Conservation (phyloP, 2,888 invertebrate genomes). For the Sabatieria punctata region DNA sequence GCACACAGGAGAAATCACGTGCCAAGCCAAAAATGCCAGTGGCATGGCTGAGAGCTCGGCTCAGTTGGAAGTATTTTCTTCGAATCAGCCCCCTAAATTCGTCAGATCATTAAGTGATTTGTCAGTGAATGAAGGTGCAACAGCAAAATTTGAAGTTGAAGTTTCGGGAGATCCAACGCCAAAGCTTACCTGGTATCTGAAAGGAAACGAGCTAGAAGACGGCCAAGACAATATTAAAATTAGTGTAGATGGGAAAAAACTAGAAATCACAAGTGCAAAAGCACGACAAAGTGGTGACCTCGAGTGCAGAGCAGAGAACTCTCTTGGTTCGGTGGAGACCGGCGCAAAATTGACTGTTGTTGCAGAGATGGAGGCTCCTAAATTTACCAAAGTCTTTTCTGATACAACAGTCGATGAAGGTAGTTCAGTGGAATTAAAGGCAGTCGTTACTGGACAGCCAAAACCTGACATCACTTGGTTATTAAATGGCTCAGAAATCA, state of each 20-base stretch:
- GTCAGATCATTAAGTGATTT: slow-evolving; percentile 7
- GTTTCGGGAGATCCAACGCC: slow-evolving; percentile 30
- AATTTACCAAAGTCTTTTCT: background rate
- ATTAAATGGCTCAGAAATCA: background rate
- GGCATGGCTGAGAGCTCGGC: slow-evolving; percentile 28
- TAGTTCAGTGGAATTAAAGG: slow-evolving; percentile 28
- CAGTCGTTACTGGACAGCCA: slow-evolving; percentile 41
- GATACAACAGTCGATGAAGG: slow-evolving; percentile 8
- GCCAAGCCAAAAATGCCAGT: slow-evolving; percentile 23
- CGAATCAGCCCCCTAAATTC: background rate
- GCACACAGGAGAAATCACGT: slow-evolving; percentile 2
- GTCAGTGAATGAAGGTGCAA: background rate
- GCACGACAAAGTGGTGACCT: slow-evolving; percentile 8
- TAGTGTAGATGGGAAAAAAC: slow-evolving; percentile 13
- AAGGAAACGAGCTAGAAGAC: slow-evolving; percentile 14
- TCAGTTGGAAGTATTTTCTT: slow-evolving; percentile 10
- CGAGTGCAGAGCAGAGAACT: slow-evolving; percentile 21
- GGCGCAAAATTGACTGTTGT: slow-evolving; percentile 17
- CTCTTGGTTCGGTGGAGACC: slow-evolving; percentile 25
- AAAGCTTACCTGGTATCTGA: slow-evolving; percentile 30
- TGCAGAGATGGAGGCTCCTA: background rate
- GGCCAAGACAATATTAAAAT: background rate
- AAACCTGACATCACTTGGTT: slow-evolving; percentile 7
- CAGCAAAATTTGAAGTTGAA: slow-evolving; percentile 42
- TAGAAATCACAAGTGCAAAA: slow-evolving; percentile 19